phyloP scores from a whole-genome alignment of 2,888 invertebrate genomes.

The Onchidella celtica region DNA sequence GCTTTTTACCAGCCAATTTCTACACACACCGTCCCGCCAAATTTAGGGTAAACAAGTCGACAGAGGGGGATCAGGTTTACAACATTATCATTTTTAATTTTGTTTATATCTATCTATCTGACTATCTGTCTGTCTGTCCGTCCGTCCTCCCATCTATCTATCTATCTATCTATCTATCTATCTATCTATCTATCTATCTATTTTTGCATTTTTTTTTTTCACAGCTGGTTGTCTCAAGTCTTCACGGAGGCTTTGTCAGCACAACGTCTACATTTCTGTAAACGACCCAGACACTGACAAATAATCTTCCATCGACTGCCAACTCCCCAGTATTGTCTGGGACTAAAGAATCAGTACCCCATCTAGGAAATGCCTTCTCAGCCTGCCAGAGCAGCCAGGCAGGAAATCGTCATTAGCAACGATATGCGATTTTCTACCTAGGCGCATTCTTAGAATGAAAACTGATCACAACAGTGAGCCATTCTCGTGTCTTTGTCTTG shows the following conservation, averaged over 20 bases:
- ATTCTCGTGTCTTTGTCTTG: background rate
- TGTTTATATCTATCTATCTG: too few relatives aligned
- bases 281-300: background rate
- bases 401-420: background rate
- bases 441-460: background rate
- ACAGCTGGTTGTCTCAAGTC: too few relatives aligned
- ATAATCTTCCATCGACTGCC: too few relatives aligned
- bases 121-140: too few relatives aligned
- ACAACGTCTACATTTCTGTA: background rate
- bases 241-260: background rate
- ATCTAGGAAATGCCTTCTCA: background rate
- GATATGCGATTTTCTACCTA: background rate
- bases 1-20: too few relatives aligned
- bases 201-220: background rate
- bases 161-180: background rate
- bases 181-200: conserved; percentile 1
- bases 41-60: too few relatives aligned
- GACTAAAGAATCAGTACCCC: too few relatives aligned
- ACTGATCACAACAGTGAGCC: background rate
- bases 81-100: too few relatives aligned
- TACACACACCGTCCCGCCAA: too few relatives aligned
- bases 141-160: background rate
- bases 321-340: too few relatives aligned
- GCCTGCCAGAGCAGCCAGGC: background rate
- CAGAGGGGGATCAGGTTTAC: too few relatives aligned